Conservation (phyloP, 2,113 vertebrate species). For the Thamnaconus septentrionalis region DNA sequence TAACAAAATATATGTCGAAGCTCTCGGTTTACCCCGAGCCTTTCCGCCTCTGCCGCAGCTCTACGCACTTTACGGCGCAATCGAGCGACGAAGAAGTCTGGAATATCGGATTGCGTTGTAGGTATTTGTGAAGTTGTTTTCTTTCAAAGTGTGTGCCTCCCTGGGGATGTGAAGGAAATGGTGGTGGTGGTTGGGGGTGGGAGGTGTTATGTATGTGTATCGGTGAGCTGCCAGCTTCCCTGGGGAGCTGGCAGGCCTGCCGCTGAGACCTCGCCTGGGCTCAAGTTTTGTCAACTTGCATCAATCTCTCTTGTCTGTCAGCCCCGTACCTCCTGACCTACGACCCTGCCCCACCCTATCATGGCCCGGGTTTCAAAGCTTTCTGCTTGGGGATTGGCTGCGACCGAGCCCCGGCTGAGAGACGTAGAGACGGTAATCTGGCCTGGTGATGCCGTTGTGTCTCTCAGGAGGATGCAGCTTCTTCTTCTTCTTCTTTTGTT, state of each 20-base stretch:
- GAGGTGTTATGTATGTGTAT: conserved; percentile 15
- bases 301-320: conserved; percentile 74
- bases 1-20: conserved; percentile 66
- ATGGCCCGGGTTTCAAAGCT: conserved; percentile 58
- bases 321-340: conserved; percentile 59
- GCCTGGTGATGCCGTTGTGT: conserved; percentile 48
- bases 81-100: conserved; percentile 47
- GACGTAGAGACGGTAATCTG: conserved; percentile 64
- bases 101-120: conserved; percentile 40
- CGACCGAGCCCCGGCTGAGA: conserved; percentile 55
- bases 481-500: conserved; percentile 16
- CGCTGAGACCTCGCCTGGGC: conserved; percentile 50
- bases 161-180: conserved; percentile 15
- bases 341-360: conserved; percentile 67
- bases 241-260: conserved; percentile 50
- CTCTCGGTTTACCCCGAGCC: conserved; percentile 54
- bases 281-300: conserved; percentile 74
- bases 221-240: conserved; percentile 33
- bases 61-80: conserved; percentile 53
- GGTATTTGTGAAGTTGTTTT: conserved; percentile 27
- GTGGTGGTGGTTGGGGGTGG: conserved; percentile 20
- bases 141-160: conserved; percentile 26
- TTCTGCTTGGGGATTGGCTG: conserved; percentile 49
- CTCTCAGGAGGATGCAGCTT: conserved; percentile 49
- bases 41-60: conserved; percentile 40